phyloP scores from a whole-genome alignment of 2,113 vertebrate species.

The Epinephelus cyanopodus region DNA sequence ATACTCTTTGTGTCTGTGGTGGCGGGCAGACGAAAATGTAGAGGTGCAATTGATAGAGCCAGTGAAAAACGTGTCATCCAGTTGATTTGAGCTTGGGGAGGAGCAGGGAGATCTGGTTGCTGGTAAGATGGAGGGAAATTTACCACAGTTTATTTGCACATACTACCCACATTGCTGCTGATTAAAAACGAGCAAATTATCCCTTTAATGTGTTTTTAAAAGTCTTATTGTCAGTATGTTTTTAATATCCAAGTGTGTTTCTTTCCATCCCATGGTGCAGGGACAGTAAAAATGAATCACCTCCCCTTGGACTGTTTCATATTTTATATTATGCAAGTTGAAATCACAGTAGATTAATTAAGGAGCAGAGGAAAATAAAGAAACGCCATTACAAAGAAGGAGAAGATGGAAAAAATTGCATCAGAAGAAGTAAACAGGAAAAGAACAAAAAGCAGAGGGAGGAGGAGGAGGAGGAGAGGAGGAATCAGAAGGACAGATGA shows the following conservation, averaged over 20 bases:
- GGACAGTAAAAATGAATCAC: background rate
- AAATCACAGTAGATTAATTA: constrained; percentile 4
- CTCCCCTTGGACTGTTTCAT: background rate
- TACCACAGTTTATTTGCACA: too few species aligned
- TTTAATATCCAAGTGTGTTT: background rate
- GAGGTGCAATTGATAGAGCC: too few species aligned
- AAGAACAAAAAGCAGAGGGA: background rate
- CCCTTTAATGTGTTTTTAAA: too few species aligned
- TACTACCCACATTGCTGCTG: too few species aligned
- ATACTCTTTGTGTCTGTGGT: too few species aligned
- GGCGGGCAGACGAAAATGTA: too few species aligned
- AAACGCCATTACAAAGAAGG: background rate
- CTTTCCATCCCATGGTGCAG: background rate
- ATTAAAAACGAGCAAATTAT: too few species aligned
- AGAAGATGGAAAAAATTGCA: background rate
- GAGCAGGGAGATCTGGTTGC: too few species aligned
- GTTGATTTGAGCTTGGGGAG: too few species aligned
- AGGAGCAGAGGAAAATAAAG: background rate
- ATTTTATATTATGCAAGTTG: background rate
- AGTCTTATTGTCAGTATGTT: background rate
- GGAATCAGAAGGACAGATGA: background rate
- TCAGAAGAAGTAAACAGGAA: background rate
- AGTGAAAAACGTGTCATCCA: too few species aligned
- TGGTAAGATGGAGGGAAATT: too few species aligned
- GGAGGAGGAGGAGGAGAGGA: background rate